Conservation (phyloP, 2,113 vertebrate genomes). For the Cyprinodon tularosa region DNA sequence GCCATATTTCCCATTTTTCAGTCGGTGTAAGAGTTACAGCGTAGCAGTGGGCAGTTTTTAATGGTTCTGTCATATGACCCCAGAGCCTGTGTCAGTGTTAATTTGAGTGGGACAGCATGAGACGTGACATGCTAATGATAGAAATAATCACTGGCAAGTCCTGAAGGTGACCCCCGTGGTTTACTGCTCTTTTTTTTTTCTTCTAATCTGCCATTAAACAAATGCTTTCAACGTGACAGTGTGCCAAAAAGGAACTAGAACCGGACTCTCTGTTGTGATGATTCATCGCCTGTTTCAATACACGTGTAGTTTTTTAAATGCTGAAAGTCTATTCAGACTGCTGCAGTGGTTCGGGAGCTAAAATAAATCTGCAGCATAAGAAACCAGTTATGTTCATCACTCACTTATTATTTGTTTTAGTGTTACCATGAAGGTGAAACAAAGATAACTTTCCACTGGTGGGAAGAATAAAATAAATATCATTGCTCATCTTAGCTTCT, state of each 20-base stretch:
- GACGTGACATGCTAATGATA: slow-evolving; percentile 54
- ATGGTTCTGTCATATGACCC: slow-evolving; percentile 49
- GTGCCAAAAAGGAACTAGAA: slow-evolving; percentile 29
- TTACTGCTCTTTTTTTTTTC: slow-evolving; percentile 46
- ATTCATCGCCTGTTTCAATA: slow-evolving; percentile 37
- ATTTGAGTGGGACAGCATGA: slow-evolving; percentile 52
- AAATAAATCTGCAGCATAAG: slow-evolving; percentile 14
- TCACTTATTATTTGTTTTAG: no score
- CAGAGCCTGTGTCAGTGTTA: slow-evolving; percentile 49
- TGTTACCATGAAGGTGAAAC: no score
- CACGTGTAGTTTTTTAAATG: slow-evolving; percentile 14
- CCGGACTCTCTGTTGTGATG: neutral
- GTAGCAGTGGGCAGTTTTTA: slow-evolving; percentile 50
- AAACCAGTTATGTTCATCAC: no score
- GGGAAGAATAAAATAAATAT: no score
- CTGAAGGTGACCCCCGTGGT: slow-evolving; percentile 73
- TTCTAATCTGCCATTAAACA: slow-evolving; percentile 62
- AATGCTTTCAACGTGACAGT: slow-evolving; percentile 50
- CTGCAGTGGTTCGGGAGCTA: slow-evolving; percentile 13
- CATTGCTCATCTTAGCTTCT: neutral
- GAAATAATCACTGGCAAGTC: slow-evolving; percentile 60
- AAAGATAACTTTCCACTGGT: no score
- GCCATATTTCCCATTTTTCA: slow-evolving; percentile 71
- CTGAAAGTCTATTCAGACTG: slow-evolving; percentile 12
- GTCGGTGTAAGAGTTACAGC: slow-evolving; percentile 59